A percentile compares a stretch with the other conserved stretches of the same genome.
Evolutionary conservation across 2,888 invertebrate genomes (phyloP).

Genomic region (Tanytarsus gracilentus): DNA sequence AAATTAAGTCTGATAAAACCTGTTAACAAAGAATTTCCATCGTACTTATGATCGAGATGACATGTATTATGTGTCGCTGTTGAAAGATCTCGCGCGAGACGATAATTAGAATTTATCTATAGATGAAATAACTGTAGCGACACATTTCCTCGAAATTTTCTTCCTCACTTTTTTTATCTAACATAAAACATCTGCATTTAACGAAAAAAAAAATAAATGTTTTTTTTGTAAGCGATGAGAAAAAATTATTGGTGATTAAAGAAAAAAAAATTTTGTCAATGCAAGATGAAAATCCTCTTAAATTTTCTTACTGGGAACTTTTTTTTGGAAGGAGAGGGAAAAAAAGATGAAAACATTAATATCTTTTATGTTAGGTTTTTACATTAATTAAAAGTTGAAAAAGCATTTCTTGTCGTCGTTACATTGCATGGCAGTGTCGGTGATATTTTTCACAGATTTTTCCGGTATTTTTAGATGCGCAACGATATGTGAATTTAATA

Average conservation of each 20-base stretch:
- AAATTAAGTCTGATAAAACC: constrained; percentile 2
- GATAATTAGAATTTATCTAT: constrained; percentile 24
- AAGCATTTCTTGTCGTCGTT: background rate
- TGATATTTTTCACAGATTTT: constrained; percentile 2
- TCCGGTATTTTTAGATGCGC: constrained; percentile 17
- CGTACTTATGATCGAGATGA: background rate
- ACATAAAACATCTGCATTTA: constrained; percentile 4
- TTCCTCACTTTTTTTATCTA: background rate
- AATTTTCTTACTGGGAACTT: background rate
- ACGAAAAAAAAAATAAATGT: constrained; percentile 5
- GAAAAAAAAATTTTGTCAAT: background rate
- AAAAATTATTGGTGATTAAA: no score
- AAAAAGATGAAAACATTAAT: background rate
- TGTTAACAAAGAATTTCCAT: constrained; percentile 11
- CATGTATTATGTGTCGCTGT: background rate
- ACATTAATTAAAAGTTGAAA: constrained; percentile 24
- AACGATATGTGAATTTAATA: background rate
- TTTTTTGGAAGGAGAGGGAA: constrained; percentile 3
- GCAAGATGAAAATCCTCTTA: background rate
- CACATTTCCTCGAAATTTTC: constrained; percentile 1
- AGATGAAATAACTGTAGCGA: constrained; percentile 12
- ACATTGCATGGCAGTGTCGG: background rate
- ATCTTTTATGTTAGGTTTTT: constrained; percentile 1
- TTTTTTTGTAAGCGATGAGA: no score
- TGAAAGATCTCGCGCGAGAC: background rate